Evolutionary conservation across 2,888 invertebrate genomes (phyloP).

Genomic region (Eupithecia subfuscata): DNA sequence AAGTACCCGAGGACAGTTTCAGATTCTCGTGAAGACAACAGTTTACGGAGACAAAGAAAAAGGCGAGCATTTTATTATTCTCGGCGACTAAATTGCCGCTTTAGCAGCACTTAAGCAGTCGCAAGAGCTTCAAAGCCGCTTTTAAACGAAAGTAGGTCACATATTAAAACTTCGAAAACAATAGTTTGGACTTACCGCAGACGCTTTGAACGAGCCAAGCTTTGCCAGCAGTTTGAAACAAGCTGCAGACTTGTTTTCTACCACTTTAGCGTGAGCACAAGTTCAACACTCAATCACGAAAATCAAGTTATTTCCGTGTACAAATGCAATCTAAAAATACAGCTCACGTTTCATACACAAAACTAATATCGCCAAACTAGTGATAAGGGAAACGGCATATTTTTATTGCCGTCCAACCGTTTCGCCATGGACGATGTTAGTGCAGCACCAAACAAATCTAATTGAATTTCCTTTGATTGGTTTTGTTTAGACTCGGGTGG

Average conservation of each 20-base stretch:
- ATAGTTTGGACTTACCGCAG: conserved; percentile 27
- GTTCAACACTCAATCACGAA: conserved; percentile 8
- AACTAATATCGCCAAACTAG: conserved; percentile 42
- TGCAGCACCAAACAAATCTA: conserved; percentile 37
- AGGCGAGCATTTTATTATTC: not conserved
- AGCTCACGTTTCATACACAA: conserved; percentile 33
- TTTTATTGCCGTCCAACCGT: conserved; percentile 42
- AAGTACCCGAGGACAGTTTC: not conserved
- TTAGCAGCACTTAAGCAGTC: not conserved
- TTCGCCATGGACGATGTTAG: conserved; percentile 36
- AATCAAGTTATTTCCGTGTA: conserved; percentile 2
- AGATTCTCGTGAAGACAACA: not conserved
- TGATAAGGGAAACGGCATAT: conserved; percentile 40
- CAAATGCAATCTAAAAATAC: conserved; percentile 20
- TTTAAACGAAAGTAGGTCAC: conserved; percentile 19
- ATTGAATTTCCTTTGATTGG: conserved; percentile 37
- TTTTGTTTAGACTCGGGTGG: conserved; percentile 14
- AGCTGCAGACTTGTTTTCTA: not conserved
- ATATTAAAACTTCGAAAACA: conserved; percentile 17
- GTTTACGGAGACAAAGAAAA: not conserved
- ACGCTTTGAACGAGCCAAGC: conserved; percentile 16
- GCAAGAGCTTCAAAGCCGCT: conserved; percentile 1
- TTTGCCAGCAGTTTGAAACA: conserved; percentile 1
- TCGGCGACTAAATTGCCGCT: not conserved
- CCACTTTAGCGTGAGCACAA: not conserved